These are phyloP conservation scores for Drosophila eohydei DNA, from an alignment of 2,888 invertebrate species.

Conservation along the genomic window DNA sequence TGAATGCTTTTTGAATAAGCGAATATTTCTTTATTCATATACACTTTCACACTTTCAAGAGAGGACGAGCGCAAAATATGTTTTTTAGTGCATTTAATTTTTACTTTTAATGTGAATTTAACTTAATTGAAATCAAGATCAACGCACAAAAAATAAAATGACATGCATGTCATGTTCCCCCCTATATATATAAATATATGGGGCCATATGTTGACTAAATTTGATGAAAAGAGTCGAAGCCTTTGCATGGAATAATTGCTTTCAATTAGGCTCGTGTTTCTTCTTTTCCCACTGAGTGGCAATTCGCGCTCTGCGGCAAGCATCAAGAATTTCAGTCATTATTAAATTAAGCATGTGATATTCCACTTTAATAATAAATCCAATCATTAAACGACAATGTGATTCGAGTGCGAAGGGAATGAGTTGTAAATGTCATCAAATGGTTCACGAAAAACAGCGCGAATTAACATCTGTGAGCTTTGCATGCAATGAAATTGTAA, in stretches of 20 bases:
- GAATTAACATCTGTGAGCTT: slow-evolving; percentile 16
- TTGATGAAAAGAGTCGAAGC: slow-evolving; percentile 15
- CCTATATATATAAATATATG: neutral
- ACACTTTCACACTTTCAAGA: neutral
- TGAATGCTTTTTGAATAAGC: slow-evolving; percentile 20
- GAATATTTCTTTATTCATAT: neutral
- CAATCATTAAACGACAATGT: slow-evolving; percentile 28
- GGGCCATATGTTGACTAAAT: slow-evolving; percentile 5
- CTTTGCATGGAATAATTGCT: slow-evolving; percentile 57
- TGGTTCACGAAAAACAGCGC: neutral
- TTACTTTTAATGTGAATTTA: slow-evolving; percentile 15
- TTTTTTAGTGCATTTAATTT: neutral
- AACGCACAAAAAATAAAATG: slow-evolving; percentile 20
- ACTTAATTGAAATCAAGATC: slow-evolving; percentile 60
- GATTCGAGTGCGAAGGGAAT: slow-evolving; percentile 14
- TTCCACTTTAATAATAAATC: slow-evolving; percentile 39
- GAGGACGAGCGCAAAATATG: neutral
- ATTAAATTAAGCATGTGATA: slow-evolving; percentile 63
- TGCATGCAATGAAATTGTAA: slow-evolving; percentile 15
- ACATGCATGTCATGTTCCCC: slow-evolving; percentile 10
- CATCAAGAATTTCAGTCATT: slow-evolving; percentile 44
- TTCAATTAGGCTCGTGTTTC: slow-evolving; percentile 55
- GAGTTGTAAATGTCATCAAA: slow-evolving; percentile 7
- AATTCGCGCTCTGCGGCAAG: slow-evolving; percentile 29
- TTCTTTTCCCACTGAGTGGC: slow-evolving; percentile 8